These are phyloP conservation scores for Ceriagrion tenellum DNA, from an alignment of 2,888 invertebrate genomes.

Conservation along the genomic window DNA sequence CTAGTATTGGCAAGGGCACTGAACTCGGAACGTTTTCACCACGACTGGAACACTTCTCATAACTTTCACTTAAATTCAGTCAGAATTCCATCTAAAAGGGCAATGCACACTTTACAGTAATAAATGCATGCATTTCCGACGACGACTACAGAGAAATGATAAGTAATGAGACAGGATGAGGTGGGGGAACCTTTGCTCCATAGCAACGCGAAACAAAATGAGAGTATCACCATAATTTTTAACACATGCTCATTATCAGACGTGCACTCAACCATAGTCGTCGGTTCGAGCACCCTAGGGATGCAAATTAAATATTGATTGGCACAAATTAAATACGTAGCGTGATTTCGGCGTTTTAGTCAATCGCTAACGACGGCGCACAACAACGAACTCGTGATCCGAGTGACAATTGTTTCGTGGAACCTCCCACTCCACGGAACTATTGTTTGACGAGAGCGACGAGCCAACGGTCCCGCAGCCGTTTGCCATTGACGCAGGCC, in stretches of 20 bases:
- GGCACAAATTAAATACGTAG: background rate
- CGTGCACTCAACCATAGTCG: background rate
- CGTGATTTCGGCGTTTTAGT: background rate
- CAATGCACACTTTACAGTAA: background rate
- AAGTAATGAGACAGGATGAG: background rate
- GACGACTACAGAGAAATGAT: background rate
- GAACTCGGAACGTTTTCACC: conserved; percentile 14
- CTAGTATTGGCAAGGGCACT: background rate
- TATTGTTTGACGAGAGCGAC: background rate
- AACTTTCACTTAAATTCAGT: background rate
- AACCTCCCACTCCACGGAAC: background rate
- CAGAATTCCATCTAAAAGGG: background rate
- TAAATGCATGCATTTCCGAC: background rate
- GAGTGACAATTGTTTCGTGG: background rate
- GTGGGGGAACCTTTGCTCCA: no score
- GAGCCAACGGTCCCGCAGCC: background rate
- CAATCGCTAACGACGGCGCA: background rate
- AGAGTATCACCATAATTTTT: background rate
- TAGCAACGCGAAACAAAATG: background rate
- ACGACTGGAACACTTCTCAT: background rate
- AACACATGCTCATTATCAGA: background rate
- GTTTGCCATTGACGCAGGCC: background rate
- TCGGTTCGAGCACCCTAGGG: background rate
- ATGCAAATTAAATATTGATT: background rate
- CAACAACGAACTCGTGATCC: background rate